Evolutionary conservation across 2,797 vertebrate species (phyloP), one percentile per base, ranked within the genome.

Genomic region (Hippopotamyrus pictus): DNA sequence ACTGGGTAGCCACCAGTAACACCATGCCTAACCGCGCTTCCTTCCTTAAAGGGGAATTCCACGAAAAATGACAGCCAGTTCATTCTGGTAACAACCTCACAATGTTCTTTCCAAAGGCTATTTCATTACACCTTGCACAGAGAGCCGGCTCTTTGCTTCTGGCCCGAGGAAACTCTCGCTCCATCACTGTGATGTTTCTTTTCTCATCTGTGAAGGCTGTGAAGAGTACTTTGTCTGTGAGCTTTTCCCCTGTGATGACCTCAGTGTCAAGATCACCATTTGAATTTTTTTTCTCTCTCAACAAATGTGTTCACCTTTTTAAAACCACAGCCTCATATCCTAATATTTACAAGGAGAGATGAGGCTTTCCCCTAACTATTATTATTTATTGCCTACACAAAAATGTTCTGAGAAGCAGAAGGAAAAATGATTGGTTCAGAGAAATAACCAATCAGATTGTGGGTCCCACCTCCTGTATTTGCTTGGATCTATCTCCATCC

Each of bases 1-100:
- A 95, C 94, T 94, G 93, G 95, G 96, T 95, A 96, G 96, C 95
- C 94, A 95, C 92, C 95, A 95, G 92, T 86, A 93, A 94, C 89
- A 57, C 51, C 85, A 44, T 12, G 94, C 94, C 92, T 88, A 85
- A 95, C 95, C 92, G 44, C 91, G 94, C 82, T 51, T 84, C 44
- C 92, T 88, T 86, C 95, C 95, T 93, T 94, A 95, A 92, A 92
- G 76, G 92, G 94, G 94, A 92, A 91, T 93, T 92, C 95, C 92
- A 95, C 93, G 91, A 93, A 51, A 48, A 84, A 50, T 51, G 44
- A 51, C 46, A 51, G 19, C 11, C 44, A 48, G 48, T 84, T 48
- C 46, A 50, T 29, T 84, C 46, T 29, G 44, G 8, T 46, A 84
- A 84, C 82, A 25, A 84, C 82, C 25, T 11, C 46, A 84, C 3